Evolutionary conservation across 2,888 invertebrate genomes (phyloP).

Genomic region (Auanema sp.): DNA sequence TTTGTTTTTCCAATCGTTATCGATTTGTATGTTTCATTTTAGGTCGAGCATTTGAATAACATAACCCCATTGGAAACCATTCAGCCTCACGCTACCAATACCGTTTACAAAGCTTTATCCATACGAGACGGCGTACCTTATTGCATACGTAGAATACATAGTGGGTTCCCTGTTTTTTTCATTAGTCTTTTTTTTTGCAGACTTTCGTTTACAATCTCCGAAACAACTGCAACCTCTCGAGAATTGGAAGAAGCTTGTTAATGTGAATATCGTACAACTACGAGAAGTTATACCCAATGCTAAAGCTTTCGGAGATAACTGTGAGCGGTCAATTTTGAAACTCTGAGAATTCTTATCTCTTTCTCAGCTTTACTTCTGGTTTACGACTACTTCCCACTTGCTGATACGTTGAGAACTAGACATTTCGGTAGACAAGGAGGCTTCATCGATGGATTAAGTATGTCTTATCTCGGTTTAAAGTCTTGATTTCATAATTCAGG

Average conservation of each 20-base stretch:
- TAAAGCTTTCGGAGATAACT: slow-evolving; percentile 92
- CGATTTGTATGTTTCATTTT: background rate
- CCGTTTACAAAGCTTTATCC: slow-evolving; percentile 38
- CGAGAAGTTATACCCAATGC: slow-evolving; percentile 86
- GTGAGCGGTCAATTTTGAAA: slow-evolving; percentile 70
- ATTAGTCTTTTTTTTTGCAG: slow-evolving; percentile 67
- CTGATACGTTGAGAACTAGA: slow-evolving; percentile 82
- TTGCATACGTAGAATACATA: slow-evolving; percentile 42
- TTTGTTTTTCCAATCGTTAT: slow-evolving; percentile 6
- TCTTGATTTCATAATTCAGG: slow-evolving; percentile 10
- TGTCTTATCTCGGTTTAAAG: background rate
- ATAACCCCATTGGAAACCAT: slow-evolving; percentile 42
- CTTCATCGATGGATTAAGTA: slow-evolving; percentile 25
- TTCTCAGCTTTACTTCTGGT: slow-evolving; percentile 86
- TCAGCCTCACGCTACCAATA: slow-evolving; percentile 22
- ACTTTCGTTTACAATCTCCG: slow-evolving; percentile 79
- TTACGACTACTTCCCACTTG: slow-evolving; percentile 90
- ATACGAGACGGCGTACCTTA: slow-evolving; percentile 46
- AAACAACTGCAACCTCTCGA: slow-evolving; percentile 85
- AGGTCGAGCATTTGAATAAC: slow-evolving; percentile 36
- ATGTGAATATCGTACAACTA: slow-evolving; percentile 89
- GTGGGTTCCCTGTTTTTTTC: slow-evolving; percentile 20
- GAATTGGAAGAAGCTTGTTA: slow-evolving; percentile 86
- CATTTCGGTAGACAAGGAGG: slow-evolving; percentile 72
- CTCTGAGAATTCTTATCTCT: background rate